Conservation (phyloP, 1,140 invertebrate genomes). For the Whitmania pigra region DNA sequence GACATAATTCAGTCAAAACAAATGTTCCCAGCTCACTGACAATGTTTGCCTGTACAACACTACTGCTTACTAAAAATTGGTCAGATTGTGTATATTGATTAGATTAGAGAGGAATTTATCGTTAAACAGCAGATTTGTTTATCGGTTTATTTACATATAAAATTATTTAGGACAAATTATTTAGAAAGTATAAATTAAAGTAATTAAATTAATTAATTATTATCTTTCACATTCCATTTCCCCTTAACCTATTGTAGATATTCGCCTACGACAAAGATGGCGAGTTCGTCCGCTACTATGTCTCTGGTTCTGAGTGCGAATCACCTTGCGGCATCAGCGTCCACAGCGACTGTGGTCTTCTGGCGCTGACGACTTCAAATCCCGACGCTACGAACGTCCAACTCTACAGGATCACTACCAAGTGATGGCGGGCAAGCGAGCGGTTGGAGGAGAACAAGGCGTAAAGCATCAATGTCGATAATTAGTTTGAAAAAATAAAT, state of each 20-base stretch:
- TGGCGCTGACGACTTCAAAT: not conserved
- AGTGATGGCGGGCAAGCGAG: not conserved
- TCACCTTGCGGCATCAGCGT: not conserved
- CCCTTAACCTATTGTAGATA: not conserved
- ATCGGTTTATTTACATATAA: too few species aligned
- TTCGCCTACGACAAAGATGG: conserved; percentile 11
- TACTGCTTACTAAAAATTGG: too few species aligned
- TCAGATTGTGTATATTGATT: too few species aligned
- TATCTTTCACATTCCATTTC: not conserved
- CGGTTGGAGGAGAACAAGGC: not conserved
- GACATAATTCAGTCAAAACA: too few species aligned
- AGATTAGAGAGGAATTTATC: too few species aligned
- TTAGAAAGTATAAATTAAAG: too few species aligned
- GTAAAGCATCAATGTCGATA: too few species aligned
- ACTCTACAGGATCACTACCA: not conserved
- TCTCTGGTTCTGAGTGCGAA: not conserved
- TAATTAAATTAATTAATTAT: not conserved
- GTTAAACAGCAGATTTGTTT: too few species aligned
- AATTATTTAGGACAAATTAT: too few species aligned
- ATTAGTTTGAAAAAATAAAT: too few species aligned
- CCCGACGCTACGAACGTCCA: not conserved
- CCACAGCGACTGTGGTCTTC: not conserved
- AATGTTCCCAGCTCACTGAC: too few species aligned
- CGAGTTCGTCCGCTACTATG: not conserved
- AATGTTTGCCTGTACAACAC: too few species aligned